A percentile compares a stretch with the other conserved stretches of the same genome.
Conservation (phyloP, 2,797 vertebrate genomes). For the Oreochromis mossambicus region DNA sequence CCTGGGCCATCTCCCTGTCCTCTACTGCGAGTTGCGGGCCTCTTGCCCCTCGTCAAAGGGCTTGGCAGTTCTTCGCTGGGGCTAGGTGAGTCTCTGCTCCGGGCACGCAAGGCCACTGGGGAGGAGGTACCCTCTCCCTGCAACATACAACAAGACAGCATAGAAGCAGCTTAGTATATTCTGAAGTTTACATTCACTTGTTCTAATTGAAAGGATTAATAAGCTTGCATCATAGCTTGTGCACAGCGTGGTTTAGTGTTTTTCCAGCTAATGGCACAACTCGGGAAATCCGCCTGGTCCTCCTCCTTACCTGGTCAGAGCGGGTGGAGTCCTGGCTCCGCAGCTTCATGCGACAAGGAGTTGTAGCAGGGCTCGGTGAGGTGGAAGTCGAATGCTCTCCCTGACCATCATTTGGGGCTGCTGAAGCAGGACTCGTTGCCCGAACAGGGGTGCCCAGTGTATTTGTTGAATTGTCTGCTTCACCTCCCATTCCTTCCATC, state of each 20-base stretch:
- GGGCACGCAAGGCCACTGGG: conserved; percentile 65
- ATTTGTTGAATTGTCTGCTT: conserved; percentile 62
- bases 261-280: neutral
- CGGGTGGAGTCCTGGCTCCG: conserved; percentile 84
- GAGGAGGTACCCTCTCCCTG: conserved; percentile 79
- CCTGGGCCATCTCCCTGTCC: conserved; percentile 77
- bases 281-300: neutral
- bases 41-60: conserved; percentile 77
- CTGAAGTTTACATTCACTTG: neutral
- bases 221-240: neutral
- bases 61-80: conserved; percentile 81
- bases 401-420: conserved; percentile 45
- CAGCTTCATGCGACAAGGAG: conserved; percentile 86
- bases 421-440: neutral
- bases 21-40: conserved; percentile 83
- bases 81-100: conserved; percentile 82
- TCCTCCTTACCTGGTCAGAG: conserved; percentile 62
- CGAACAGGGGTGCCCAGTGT: conserved; percentile 10
- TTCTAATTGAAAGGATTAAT: neutral
- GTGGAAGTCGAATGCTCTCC: conserved; percentile 58
- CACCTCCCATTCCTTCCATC: conserved; percentile 70
- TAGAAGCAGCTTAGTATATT: neutral
- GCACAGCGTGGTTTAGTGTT: neutral
- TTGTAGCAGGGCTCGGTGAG: conserved; percentile 37
- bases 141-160: neutral